These are phyloP conservation scores for Neodontobutis hainanensis DNA, from an alignment of 2,113 vertebrate species.

Conservation along the genomic window DNA sequence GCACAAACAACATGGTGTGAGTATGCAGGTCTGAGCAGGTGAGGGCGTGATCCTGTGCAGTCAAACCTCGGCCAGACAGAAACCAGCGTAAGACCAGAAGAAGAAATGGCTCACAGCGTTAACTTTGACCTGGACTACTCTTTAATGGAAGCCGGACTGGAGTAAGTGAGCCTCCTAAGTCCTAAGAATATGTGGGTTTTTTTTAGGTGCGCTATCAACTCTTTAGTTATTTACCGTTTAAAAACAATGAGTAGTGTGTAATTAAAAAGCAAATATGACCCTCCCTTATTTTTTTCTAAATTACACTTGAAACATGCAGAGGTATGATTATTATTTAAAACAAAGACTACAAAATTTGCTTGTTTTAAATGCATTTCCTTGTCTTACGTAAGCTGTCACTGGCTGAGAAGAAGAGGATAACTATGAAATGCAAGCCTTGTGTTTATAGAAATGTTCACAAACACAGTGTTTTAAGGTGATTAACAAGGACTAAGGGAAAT, in stretches of 20 bases:
- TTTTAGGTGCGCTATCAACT: neutral
- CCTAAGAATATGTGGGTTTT: neutral
- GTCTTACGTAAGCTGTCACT: too few relatives aligned
- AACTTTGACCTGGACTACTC: constrained; percentile 53
- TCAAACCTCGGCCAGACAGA: neutral
- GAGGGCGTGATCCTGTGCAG: constrained; percentile 45
- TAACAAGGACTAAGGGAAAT: too few relatives aligned
- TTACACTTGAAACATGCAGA: too few relatives aligned
- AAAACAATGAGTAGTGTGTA: neutral
- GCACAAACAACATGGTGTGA: constrained; percentile 52
- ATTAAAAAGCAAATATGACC: neutral
- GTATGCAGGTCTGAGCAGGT: constrained; percentile 35
- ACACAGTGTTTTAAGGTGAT: too few relatives aligned
- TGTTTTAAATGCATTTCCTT: too few relatives aligned
- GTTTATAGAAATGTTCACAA: too few relatives aligned
- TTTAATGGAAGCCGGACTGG: constrained; percentile 57
- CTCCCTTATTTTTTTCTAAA: too few relatives aligned
- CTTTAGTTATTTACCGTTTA: neutral
- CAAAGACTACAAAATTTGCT: too few relatives aligned
- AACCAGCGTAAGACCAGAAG: neutral
- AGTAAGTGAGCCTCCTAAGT: constrained; percentile 65
- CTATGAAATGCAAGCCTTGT: too few relatives aligned
- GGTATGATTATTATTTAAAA: too few relatives aligned
- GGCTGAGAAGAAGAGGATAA: too few relatives aligned
- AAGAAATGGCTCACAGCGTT: constrained; percentile 63